Evolutionary conservation across 2,113 vertebrate species (phyloP).

Genomic region (Muntiacus muntjak): DNA sequence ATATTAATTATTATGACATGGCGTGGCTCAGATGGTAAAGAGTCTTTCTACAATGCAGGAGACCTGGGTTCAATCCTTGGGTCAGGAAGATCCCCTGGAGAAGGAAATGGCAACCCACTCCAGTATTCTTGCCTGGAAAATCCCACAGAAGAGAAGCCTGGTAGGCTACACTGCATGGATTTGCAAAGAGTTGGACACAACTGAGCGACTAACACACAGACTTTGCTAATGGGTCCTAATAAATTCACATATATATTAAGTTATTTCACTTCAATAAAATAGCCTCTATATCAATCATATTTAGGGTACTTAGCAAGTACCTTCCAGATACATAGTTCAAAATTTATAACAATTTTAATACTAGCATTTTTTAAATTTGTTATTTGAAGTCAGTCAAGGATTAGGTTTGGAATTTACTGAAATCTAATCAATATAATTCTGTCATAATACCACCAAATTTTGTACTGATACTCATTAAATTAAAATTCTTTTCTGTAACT

Average conservation of each 20-base stretch:
- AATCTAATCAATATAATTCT: not conserved
- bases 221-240: not conserved
- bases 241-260: conserved; percentile 12
- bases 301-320: not conserved
- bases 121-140: not conserved
- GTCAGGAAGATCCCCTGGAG: not conserved
- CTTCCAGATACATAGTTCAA: not conserved
- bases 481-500: not conserved
- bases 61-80: not conserved
- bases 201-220: not conserved
- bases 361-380: not conserved
- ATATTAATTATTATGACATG: not conserved
- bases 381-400: not conserved
- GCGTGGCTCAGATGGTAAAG: rapidly evolving
- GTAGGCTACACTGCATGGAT: not conserved
- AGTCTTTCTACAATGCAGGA: not conserved
- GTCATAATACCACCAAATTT: not conserved
- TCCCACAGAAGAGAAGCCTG: not conserved
- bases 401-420: not conserved
- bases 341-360: not conserved
- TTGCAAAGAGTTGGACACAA: not conserved
- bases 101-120: not conserved
- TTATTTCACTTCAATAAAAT: not conserved
- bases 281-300: not conserved
- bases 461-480: not conserved